A percentile compares a stretch with the other conserved stretches of the same genome.
phyloP scores from a whole-genome alignment of 2,888 invertebrate genomes.

The Agrotis puta region DNA sequence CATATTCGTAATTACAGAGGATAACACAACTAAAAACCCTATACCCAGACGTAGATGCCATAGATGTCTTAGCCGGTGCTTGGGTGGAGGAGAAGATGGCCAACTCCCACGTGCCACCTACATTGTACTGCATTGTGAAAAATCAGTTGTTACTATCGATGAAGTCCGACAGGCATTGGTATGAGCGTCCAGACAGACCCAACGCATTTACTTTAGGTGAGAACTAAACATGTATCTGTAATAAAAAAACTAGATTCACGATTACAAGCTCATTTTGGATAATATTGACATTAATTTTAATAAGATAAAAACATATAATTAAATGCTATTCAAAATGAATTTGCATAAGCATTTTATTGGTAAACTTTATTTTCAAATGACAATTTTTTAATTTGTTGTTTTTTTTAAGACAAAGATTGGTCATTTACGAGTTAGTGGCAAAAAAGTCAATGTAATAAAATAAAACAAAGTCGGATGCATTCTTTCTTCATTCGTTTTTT shows the following conservation, averaged over 20 bases:
- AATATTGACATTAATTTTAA: no score
- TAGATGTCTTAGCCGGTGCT: constrained; percentile 48
- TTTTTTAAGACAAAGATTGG: no score
- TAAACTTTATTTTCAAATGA: no score
- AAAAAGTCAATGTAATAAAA: no score
- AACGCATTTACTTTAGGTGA: constrained; percentile 43
- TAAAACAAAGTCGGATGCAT: no score
- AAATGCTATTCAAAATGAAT: no score
- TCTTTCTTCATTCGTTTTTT: neutral
- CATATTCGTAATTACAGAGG: constrained; percentile 26
- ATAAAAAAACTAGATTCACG: no score
- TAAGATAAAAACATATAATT: no score
- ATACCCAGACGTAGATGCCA: constrained; percentile 30
- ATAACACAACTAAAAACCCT: constrained; percentile 22
- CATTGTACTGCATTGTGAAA: constrained; percentile 41
- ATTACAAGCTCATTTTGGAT: no score
- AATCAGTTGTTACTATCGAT: constrained; percentile 39
- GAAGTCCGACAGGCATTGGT: constrained; percentile 54
- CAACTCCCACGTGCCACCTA: constrained; percentile 34
- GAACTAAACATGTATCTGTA: neutral
- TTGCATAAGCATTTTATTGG: no score
- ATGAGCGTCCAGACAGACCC: constrained; percentile 38
- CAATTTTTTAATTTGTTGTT: no score
- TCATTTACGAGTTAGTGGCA: no score
- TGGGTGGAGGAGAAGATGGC: constrained; percentile 41